Evolutionary conservation across 2,113 vertebrate genomes (phyloP).

Genomic region (Microtus ochrogaster): DNA sequence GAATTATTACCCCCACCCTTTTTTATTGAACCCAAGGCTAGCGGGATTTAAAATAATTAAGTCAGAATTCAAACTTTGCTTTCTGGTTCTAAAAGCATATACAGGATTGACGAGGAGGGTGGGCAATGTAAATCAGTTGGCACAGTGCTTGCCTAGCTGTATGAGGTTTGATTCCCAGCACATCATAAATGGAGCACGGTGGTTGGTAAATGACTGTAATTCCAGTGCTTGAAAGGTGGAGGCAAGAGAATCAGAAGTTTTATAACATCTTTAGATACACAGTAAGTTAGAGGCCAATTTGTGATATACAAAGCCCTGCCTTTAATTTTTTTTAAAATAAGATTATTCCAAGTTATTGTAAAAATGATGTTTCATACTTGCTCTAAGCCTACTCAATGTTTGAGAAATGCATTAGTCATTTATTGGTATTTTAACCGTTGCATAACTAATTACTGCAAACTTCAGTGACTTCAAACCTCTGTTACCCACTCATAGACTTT

Average conservation of each 20-base stretch:
- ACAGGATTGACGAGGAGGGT: not conserved
- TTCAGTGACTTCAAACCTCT: not conserved
- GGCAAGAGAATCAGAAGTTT: not conserved
- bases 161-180: not conserved
- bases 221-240: not conserved
- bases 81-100: not conserved
- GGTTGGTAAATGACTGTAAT: not conserved
- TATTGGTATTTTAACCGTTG: not conserved
- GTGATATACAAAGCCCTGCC: not conserved
- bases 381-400: not conserved
- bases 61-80: conserved; percentile 30
- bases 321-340: not conserved
- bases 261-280: not conserved
- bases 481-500: not conserved
- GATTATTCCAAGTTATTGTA: not conserved
- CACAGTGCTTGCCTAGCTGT: too few relatives aligned
- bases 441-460: not conserved
- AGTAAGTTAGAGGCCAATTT: not conserved
- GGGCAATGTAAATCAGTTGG: too few relatives aligned
- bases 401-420: not conserved
- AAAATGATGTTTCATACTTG: not conserved
- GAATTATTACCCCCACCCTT: not conserved
- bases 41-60: not conserved
- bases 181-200: too few relatives aligned
- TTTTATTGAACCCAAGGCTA: not conserved